Evolutionary conservation across 2,113 vertebrate species (phyloP).

Genomic region (Pseudopipra pipra): DNA sequence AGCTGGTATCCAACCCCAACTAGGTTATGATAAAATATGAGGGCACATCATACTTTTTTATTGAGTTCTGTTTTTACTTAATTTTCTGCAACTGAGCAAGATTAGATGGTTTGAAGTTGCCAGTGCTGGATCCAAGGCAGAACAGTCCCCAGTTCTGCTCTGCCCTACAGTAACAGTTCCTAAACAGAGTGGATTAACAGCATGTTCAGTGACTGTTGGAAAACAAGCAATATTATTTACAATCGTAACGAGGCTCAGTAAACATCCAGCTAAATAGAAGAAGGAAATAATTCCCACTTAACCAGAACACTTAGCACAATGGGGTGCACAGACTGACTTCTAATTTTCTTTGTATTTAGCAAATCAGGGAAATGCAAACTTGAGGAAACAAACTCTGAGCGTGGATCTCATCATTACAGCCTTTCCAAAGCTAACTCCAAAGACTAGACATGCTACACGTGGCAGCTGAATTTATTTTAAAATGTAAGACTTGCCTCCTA

Average conservation of each 20-base stretch:
- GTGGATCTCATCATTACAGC: not conserved
- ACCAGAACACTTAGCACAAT: not conserved
- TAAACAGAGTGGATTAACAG: not conserved
- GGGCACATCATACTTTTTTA: not conserved
- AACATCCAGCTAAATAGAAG: not conserved
- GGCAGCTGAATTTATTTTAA: not conserved
- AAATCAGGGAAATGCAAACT: not conserved
- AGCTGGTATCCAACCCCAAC: not conserved
- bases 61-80: not conserved
- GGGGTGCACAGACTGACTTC: not conserved
- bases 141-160: not conserved
- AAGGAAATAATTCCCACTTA: not conserved
- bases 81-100: not conserved
- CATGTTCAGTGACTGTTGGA: not conserved
- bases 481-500: not conserved
- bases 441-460: not conserved
- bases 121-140: not conserved
- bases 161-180: not conserved
- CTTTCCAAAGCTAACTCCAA: not conserved
- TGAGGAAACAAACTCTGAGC: not conserved
- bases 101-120: not conserved
- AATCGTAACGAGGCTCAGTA: not conserved
- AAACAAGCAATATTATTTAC: constrained; percentile 24
- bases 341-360: constrained; percentile 3
- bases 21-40: not conserved